These are phyloP conservation scores for Myotis davidii DNA, from an alignment of 2,113 vertebrate species.

Conservation along the genomic window DNA sequence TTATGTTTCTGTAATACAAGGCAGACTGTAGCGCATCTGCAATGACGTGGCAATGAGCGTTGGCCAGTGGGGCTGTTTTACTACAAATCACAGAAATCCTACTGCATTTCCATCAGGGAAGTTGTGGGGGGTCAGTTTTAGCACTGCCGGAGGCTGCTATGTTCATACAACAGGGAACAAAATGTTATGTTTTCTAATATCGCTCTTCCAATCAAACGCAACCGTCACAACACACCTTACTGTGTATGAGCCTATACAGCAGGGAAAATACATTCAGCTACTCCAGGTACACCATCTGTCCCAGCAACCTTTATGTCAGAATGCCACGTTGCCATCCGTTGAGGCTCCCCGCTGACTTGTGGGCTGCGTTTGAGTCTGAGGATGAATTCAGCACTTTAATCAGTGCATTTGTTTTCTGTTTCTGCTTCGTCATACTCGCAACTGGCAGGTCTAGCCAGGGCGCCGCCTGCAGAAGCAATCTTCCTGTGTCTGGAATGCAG, in stretches of 20 bases:
- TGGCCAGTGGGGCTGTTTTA: not conserved
- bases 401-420: conserved; percentile 84
- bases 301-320: conserved; percentile 66
- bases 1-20: not conserved
- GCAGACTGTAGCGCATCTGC: not conserved
- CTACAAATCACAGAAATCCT: not conserved
- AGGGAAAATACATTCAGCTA: not conserved
- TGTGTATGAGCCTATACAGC: not conserved
- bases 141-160: not conserved
- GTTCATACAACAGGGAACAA: conserved; percentile 32
- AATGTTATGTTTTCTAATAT: conserved; percentile 24
- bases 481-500: conserved; percentile 82
- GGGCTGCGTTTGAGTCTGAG: conserved; percentile 66
- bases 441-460: conserved; percentile 75
- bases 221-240: not conserved
- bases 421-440: conserved; percentile 86
- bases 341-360: not conserved
- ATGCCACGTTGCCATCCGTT: conserved; percentile 63
- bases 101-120: not conserved
- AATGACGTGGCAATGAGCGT: fast-evolving
- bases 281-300: not conserved
- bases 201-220: not conserved
- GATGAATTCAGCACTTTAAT: conserved; percentile 80
- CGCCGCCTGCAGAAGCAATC: conserved; percentile 68
- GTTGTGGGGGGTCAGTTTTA: conserved; percentile 5